phyloP scores from a whole-genome alignment of 2,888 invertebrate genomes.

The Eumacrocentrus americanus region DNA sequence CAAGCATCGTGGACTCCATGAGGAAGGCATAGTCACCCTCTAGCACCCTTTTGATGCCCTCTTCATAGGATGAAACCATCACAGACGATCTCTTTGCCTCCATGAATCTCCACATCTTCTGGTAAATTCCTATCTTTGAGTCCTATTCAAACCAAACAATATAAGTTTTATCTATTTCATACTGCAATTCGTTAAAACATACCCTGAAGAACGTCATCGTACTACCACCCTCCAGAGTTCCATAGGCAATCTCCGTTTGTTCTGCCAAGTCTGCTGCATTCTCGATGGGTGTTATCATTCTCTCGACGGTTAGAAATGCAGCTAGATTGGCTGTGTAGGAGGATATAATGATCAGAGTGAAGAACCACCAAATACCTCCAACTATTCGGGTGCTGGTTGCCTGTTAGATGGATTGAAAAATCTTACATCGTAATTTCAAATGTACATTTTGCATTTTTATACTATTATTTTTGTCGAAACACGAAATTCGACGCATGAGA shows the following conservation, averaged over 20 bases:
- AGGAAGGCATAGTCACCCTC: constrained; percentile 94
- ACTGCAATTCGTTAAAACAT: too few species aligned
- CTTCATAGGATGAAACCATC: constrained; percentile 88
- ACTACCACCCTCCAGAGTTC: constrained; percentile 90
- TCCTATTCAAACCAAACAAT: constrained; percentile 64
- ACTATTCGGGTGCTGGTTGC: constrained; percentile 94
- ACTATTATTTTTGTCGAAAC: too few species aligned
- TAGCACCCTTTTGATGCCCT: constrained; percentile 86
- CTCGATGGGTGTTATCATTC: constrained; percentile 95
- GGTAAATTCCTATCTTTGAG: constrained; percentile 88
- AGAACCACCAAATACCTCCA: constrained; percentile 99
- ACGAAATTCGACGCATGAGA: neutral
- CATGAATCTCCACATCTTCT: constrained; percentile 97
- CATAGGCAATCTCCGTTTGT: constrained; percentile 92
- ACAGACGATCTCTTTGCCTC: constrained; percentile 77
- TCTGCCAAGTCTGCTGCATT: constrained; percentile 94
- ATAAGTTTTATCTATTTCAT: too few species aligned
- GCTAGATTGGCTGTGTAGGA: constrained; percentile 98
- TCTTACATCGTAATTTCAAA: neutral
- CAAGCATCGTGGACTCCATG: constrained; percentile 98
- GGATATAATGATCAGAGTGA: constrained; percentile 96
- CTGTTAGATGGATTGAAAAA: constrained; percentile 60
- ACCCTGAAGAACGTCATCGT: constrained; percentile 98
- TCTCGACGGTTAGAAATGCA: constrained; percentile 96
- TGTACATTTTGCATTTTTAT: neutral